Evolutionary conservation across 2,113 vertebrate genomes (phyloP).

Genomic region (Euleptes europaea): DNA sequence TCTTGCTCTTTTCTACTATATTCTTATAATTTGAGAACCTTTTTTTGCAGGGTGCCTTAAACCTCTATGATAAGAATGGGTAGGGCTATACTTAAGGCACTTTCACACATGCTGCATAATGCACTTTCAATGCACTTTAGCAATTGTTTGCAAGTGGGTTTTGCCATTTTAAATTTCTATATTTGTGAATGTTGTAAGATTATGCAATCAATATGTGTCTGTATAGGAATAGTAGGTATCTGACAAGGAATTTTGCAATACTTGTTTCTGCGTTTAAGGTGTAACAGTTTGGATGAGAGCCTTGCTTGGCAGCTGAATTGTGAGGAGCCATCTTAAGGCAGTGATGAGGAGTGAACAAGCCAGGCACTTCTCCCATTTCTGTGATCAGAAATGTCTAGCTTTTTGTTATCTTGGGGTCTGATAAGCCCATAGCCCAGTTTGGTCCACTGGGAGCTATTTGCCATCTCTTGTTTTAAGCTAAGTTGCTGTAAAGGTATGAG

Average conservation of each 20-base stretch:
- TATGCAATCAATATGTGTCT: not conserved
- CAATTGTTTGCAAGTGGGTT: too few species aligned
- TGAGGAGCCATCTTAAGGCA: not conserved
- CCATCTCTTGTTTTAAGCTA: slow-evolving; percentile 29
- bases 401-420: not conserved
- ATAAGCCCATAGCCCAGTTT: not conserved
- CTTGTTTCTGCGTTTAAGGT: not conserved
- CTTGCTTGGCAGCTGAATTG: not conserved
- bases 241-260: not conserved
- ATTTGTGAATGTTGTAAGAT: not conserved
- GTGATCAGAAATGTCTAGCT: not conserved
- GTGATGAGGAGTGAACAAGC: not conserved
- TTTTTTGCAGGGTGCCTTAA: not conserved
- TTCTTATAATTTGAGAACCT: not conserved
- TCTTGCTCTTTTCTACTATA: too few species aligned
- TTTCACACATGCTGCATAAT: too few species aligned
- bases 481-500: not conserved
- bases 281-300: not conserved
- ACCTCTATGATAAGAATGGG: not conserved
- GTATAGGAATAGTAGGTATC: not conserved
- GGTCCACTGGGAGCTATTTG: not conserved
- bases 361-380: not conserved
- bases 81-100: not conserved
- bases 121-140: too few species aligned
- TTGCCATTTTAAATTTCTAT: not conserved